A percentile compares a stretch with the other conserved stretches of the same genome.
phyloP scores from a whole-genome alignment of 2,113 vertebrate species.

The Callionymus lyra region DNA sequence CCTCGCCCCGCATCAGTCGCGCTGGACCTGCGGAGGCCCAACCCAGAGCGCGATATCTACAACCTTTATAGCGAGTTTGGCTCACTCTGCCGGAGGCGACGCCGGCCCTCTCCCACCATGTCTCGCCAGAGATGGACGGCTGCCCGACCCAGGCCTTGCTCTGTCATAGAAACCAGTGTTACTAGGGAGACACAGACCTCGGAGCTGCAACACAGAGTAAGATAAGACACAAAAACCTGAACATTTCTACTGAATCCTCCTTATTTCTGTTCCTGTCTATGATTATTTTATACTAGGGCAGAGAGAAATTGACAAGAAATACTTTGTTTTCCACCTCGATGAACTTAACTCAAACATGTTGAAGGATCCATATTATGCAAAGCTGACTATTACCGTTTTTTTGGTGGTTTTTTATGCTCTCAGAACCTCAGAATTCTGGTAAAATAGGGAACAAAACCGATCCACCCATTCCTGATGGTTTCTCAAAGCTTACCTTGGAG shows the following conservation, averaged over 20 bases:
- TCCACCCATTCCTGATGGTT: no score
- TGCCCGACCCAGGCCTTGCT: conserved; percentile 52
- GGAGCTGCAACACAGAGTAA: conserved; percentile 60
- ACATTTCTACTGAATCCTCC: conserved; percentile 1
- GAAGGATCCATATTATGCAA: no score
- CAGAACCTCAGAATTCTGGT: no score
- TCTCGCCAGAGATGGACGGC: conserved; percentile 35
- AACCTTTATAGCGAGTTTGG: conserved; percentile 47
- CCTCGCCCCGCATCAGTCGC: conserved; percentile 47
- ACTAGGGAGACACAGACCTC: conserved; percentile 51
- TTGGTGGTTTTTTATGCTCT: no score
- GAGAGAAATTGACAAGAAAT: no score
- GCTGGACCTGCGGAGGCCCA: conserved; percentile 46
- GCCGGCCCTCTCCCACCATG: conserved; percentile 36
- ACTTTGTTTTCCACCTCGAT: no score
- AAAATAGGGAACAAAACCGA: no score
- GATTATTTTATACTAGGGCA: no score
- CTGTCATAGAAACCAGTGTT: conserved; percentile 60
- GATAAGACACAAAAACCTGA: conserved; percentile 33
- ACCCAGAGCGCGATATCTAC: conserved; percentile 41
- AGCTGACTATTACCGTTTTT: no score
- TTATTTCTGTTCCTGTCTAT: no score
- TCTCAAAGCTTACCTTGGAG: no score
- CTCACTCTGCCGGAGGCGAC: conserved; percentile 50
- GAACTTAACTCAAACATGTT: no score